Conservation (phyloP, 2,113 vertebrate genomes). For the Centropus unirufus region DNA sequence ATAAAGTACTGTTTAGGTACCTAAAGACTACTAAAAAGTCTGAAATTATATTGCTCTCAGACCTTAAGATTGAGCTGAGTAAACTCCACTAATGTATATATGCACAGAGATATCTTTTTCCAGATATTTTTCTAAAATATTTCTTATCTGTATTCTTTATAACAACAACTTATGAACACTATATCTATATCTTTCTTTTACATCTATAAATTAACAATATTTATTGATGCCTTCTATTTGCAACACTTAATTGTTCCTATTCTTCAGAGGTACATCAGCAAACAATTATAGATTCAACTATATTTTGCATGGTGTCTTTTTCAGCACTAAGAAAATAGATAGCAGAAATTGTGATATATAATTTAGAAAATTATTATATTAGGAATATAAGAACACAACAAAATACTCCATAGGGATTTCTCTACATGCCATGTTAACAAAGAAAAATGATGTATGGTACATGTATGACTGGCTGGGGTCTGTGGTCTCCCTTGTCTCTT, state of each 20-base stretch:
- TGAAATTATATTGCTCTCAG: neutral
- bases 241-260: neutral
- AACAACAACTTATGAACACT: neutral
- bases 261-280: neutral
- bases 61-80: neutral
- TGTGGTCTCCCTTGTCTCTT: neutral
- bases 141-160: neutral
- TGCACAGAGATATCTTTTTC: neutral
- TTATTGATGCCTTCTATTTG: neutral
- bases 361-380: neutral
- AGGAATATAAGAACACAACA: neutral
- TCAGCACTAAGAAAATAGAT: neutral
- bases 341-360: neutral
- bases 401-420: neutral
- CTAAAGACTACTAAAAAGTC: neutral
- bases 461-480: neutral
- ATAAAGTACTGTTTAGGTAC: neutral
- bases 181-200: neutral
- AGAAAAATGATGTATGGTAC: rapidly evolving
- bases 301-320: neutral
- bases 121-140: neutral
- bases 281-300: neutral
- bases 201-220: neutral
- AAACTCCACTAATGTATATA: neutral
- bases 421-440: neutral